phyloP scores from a whole-genome alignment of 2,888 invertebrate genomes.

The Platerodrilus igneus region DNA sequence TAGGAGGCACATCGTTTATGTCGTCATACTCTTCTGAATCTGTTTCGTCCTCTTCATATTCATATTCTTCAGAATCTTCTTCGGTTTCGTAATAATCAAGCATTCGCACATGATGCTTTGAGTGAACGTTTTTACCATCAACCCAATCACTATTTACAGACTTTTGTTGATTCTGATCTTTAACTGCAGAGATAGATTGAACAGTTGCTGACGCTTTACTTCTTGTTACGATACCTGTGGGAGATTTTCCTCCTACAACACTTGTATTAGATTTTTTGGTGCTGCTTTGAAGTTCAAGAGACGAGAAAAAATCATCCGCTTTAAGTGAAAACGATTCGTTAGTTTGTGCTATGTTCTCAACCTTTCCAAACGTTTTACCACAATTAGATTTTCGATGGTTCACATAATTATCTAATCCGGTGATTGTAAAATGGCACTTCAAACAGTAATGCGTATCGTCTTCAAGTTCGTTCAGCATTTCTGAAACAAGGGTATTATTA shows the following conservation, averaged over 20 bases:
- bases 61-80: slow-evolving; percentile 44
- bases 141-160: too few species aligned
- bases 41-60: slow-evolving; percentile 44
- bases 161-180: slow-evolving; percentile 49
- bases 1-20: slow-evolving; percentile 51
- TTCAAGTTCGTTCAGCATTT: slow-evolving; percentile 63
- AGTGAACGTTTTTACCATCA: too few species aligned
- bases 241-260: slow-evolving; percentile 48
- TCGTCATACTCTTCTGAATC: slow-evolving; percentile 54
- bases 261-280: slow-evolving; percentile 50
- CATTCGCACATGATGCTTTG: too few species aligned
- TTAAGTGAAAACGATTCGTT: slow-evolving; percentile 59
- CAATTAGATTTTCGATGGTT: slow-evolving; percentile 74
- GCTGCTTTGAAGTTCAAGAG: slow-evolving; percentile 73
- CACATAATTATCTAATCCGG: slow-evolving; percentile 83
- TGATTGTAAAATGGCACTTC: slow-evolving; percentile 76
- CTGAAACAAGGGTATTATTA: too few species aligned
- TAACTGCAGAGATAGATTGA: slow-evolving; percentile 34
- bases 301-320: slow-evolving; percentile 83
- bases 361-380: slow-evolving; percentile 41
- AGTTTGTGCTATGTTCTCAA: slow-evolving; percentile 37
- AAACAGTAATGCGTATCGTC: slow-evolving; percentile 86
- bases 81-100: slow-evolving; percentile 37
- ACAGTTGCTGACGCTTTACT: slow-evolving; percentile 47
- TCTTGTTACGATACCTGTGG: slow-evolving; percentile 46